Conservation (phyloP, 2,888 invertebrate genomes). For the Limnephilus auricula region DNA sequence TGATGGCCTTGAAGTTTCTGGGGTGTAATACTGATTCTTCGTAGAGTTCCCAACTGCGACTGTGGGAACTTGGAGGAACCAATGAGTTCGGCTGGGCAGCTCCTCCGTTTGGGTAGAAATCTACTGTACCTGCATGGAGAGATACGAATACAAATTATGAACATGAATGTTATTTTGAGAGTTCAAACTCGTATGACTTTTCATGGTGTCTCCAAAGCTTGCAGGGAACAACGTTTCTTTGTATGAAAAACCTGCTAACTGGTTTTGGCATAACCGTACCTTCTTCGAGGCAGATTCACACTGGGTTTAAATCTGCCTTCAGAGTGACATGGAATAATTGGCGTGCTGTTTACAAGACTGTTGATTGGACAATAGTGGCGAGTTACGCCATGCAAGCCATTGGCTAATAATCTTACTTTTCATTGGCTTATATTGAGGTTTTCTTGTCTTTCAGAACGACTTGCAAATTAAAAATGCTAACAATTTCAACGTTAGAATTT, state of each 20-base stretch:
- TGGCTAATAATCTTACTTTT: background rate
- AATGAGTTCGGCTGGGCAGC: conserved; percentile 72
- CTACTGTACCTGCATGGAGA: conserved; percentile 72
- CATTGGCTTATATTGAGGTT: no score
- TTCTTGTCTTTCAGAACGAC: no score
- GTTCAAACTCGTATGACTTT: no score
- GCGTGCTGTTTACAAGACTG: background rate
- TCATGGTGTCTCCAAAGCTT: no score
- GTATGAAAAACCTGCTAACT: no score
- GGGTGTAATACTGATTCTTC: conserved; percentile 70
- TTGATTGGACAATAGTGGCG: background rate
- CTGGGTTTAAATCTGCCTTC: background rate
- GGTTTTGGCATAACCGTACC: no score
- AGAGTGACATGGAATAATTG: background rate
- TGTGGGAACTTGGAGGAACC: conserved; percentile 71
- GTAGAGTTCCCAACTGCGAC: conserved; percentile 71
- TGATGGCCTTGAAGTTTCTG: conserved; percentile 69
- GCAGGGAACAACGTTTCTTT: background rate
- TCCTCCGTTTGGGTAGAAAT: conserved; percentile 74
- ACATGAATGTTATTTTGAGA: no score
- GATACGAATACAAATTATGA: background rate
- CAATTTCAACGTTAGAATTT: no score
- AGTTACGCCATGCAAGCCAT: background rate
- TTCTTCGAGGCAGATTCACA: background rate
- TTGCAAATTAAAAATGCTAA: no score